Conservation (phyloP, 1,140 invertebrate genomes). For the Laodelphax striatellus region DNA sequence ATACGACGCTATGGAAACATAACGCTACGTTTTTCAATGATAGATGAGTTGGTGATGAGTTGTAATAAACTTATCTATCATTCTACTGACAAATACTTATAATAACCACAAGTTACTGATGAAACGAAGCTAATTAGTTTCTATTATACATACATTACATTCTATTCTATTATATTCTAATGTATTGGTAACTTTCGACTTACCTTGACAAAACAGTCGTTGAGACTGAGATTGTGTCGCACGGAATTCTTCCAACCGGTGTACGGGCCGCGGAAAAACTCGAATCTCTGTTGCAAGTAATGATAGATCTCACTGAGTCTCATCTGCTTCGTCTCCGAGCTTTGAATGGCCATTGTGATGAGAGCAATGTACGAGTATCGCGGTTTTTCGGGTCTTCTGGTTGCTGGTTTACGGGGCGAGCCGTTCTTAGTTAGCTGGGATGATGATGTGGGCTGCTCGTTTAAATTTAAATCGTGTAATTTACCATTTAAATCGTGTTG, state of each 20-base stretch:
- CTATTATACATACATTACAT: too few relatives aligned
- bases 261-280: conserved; percentile 90
- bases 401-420: conserved; percentile 30
- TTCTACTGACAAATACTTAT: too few relatives aligned
- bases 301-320: conserved; percentile 86
- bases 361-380: conserved; percentile 94
- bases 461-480: background rate
- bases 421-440: conserved; percentile 3
- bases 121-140: too few relatives aligned
- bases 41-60: too few relatives aligned
- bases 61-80: too few relatives aligned
- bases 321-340: conserved; percentile 70
- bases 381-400: conserved; percentile 81
- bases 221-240: conserved; percentile 88
- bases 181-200: too few relatives aligned
- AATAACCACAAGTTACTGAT: too few relatives aligned
- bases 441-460: background rate
- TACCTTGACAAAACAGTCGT: conserved; percentile 91
- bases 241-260: conserved; percentile 99
- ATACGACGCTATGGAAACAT: too few relatives aligned
- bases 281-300: conserved; percentile 71
- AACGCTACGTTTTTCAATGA: too few relatives aligned
- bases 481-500: background rate
- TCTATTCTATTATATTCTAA: too few relatives aligned
- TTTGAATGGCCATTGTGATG: conserved; percentile 95